phyloP scores from a whole-genome alignment of 2,113 vertebrate species.

The Scortum barcoo region DNA sequence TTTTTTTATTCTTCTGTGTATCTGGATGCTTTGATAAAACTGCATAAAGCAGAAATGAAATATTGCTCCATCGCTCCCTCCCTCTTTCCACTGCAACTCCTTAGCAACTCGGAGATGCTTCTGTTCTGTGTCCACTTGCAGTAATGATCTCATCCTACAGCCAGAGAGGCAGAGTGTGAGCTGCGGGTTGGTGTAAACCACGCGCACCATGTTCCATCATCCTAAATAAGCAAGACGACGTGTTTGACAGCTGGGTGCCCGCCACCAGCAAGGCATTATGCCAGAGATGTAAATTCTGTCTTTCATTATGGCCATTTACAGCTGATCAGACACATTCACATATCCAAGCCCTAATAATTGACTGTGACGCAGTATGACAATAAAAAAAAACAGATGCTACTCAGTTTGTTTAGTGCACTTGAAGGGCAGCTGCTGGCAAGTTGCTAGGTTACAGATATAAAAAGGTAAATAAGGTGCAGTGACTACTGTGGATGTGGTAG shows the following conservation, averaged over 20 bases:
- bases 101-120: conserved; percentile 15
- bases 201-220: conserved; percentile 44
- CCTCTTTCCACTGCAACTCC: neutral
- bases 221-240: conserved; percentile 43
- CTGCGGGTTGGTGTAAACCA: conserved; percentile 18
- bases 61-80: neutral
- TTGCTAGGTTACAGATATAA: conserved; percentile 37
- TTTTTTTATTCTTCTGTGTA: neutral
- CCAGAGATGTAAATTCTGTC: conserved; percentile 49
- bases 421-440: neutral
- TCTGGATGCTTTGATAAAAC: conserved; percentile 12
- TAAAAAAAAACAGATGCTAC: neutral
- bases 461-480: conserved; percentile 17
- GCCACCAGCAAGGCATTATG: conserved; percentile 25
- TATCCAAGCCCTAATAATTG: conserved; percentile 4
- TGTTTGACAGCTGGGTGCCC: conserved; percentile 50
- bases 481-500: conserved; percentile 1
- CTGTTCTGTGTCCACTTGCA: conserved; percentile 19
- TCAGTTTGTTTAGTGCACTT: conserved; percentile 3
- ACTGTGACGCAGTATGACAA: conserved; percentile 8
- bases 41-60: neutral
- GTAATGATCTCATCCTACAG: conserved; percentile 21
- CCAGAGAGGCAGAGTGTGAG: neutral
- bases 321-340: conserved; percentile 34
- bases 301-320: conserved; percentile 44